phyloP scores from a whole-genome alignment of 2,888 invertebrate species.

The Chalcosyrphus nemorum region DNA sequence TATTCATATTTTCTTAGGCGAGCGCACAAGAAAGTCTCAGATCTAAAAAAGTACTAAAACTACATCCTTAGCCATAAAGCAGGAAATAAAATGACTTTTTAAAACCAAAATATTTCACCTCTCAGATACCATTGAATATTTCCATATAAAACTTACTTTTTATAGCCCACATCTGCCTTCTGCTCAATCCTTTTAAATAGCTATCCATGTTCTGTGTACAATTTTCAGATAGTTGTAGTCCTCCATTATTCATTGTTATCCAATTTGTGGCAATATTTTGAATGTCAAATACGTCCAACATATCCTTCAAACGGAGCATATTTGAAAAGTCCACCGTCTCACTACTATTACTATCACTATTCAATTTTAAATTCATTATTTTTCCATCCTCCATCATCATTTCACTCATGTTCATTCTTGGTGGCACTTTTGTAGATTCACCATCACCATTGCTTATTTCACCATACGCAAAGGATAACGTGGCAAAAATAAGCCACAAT shows the following conservation, averaged over 20 bases:
- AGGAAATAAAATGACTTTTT: no score
- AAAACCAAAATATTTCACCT: neutral
- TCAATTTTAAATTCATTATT: slow-evolving; percentile 35
- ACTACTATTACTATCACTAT: slow-evolving; percentile 35
- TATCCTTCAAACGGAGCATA: slow-evolving; percentile 78
- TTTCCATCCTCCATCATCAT: slow-evolving; percentile 20
- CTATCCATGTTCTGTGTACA: slow-evolving; percentile 79
- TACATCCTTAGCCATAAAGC: no score
- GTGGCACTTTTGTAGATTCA: neutral
- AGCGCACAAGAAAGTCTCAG: no score
- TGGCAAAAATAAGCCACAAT: neutral
- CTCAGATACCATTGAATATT: no score
- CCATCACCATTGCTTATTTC: slow-evolving; percentile 41
- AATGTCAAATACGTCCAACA: slow-evolving; percentile 80
- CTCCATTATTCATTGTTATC: slow-evolving; percentile 74
- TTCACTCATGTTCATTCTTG: slow-evolving; percentile 35
- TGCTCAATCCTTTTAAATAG: slow-evolving; percentile 79
- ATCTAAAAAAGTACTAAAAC: no score
- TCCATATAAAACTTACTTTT: slow-evolving; percentile 82
- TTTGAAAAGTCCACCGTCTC: slow-evolving; percentile 75
- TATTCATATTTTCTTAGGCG: no score
- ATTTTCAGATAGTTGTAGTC: slow-evolving; percentile 75
- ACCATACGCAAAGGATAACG: neutral
- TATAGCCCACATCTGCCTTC: slow-evolving; percentile 80
- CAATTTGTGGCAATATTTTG: slow-evolving; percentile 78